Base-by-base conservation (phyloP, 2,888 invertebrate species). In the Protodeltote pygarga region DNA sequence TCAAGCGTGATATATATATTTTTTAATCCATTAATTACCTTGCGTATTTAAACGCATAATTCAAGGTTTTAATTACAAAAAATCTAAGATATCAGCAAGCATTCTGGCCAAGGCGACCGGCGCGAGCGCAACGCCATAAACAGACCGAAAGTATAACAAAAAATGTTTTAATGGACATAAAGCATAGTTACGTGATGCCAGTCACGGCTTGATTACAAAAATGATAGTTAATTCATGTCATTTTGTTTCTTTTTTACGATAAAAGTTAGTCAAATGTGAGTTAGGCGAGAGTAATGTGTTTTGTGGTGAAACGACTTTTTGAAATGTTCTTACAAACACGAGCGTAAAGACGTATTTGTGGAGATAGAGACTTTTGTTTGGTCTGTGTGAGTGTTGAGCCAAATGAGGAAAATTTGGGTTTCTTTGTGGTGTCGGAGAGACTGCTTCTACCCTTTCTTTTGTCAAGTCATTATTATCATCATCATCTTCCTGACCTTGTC, bases 131-230 rank as follows among this genome's bases (percentile, higher is more conserved):
- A 39, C 49, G 34, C 47, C 44, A 44, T 34, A 13, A 46, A 35
- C 8, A 11, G 19, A 20, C 48, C 11, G 35, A 57, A 45, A 53
- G 33, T 46, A 23, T 28, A 14, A 47, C 35, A 48, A 54, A 63
- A 60, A 53, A 19, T 13, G 20, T 49, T 60, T 60, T 41, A 37
- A 44, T 29, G 33, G 27, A 16, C 39, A 24, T 39, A 50, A 44
- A 51, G 15, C 40, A 32, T 33, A n/a, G 42, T 55, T 46, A 49
- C 42, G 48, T 38, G 40, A 48, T 41, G 11, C 10, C 23, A 15
- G 67, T 57, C 51, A 66, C 55, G 52, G 63, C 38, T 50, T 47
- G 40, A 52, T 55, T 46, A 46, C 34, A 31, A 34, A 60, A 52
- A 54, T 45, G 14, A 49, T 45, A 38, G 17, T 44, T 31, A 37